These are phyloP conservation scores for Mycteria americana DNA, from an alignment of 2,797 vertebrate species.

Conservation along the genomic window DNA sequence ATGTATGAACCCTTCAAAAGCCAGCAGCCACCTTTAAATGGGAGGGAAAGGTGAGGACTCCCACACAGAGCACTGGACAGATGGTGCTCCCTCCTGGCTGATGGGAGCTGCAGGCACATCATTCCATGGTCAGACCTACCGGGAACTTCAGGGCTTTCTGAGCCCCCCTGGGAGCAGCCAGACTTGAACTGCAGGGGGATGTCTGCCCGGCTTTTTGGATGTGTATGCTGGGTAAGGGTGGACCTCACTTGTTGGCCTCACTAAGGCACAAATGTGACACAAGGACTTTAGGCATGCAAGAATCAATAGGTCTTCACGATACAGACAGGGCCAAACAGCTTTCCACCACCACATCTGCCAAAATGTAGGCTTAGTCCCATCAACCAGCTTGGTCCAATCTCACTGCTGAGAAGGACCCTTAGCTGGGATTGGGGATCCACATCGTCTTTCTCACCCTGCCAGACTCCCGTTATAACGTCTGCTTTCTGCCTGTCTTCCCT, in stretches of 20 bases:
- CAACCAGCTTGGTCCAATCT: background rate
- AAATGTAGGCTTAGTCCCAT: background rate
- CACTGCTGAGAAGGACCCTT: background rate
- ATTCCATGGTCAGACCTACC: background rate
- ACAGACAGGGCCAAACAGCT: background rate
- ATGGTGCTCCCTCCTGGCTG: background rate
- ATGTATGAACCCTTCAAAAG: background rate
- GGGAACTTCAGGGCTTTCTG: accelerated
- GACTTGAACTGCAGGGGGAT: background rate
- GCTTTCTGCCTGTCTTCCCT: background rate
- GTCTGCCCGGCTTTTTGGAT: background rate
- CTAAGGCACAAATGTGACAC: background rate
- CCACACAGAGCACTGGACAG: too few relatives aligned
- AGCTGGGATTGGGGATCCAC: background rate
- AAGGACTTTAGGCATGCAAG: background rate
- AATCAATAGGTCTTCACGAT: background rate
- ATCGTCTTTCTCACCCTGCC: background rate
- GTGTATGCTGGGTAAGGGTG: background rate
- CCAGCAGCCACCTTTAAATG: background rate
- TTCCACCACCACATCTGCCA: background rate
- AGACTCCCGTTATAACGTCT: background rate
- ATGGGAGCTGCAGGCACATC: background rate
- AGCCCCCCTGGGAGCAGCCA: background rate
- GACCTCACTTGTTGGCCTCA: background rate
- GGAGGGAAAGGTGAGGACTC: background rate